Evolutionary conservation across 2,888 invertebrate species (phyloP).

Genomic region (Artemia sinica): DNA sequence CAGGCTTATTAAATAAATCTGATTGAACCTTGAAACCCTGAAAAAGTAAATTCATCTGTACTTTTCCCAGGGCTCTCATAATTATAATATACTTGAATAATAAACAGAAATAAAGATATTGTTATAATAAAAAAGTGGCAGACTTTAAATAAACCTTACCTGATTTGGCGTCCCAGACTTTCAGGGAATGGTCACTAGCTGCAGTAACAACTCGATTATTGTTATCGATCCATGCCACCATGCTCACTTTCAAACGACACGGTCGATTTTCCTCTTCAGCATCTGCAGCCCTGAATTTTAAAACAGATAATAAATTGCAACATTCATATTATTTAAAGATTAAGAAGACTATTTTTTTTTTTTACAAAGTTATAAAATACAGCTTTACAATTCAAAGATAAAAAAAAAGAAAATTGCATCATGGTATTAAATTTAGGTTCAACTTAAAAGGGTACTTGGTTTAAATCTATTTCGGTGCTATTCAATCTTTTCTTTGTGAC

Average conservation of each 20-base stretch:
- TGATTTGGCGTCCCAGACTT: conserved; percentile 53
- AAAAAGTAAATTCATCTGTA: background rate
- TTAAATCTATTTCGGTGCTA: no score
- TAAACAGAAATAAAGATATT: conserved; percentile 12
- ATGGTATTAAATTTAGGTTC: no score
- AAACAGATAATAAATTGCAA: no score
- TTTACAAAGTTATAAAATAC: no score
- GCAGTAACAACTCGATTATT: conserved; percentile 78
- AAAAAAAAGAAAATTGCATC: no score
- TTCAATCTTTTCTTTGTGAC: no score
- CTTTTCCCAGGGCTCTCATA: no score
- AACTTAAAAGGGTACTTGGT: no score
- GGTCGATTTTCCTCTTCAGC: conserved; percentile 32
- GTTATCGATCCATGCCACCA: conserved; percentile 87
- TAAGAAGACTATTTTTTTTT: no score
- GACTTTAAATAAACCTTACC: conserved; percentile 38
- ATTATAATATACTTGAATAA: no score
- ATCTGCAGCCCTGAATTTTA: background rate
- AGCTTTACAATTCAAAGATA: no score
- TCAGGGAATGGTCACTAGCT: conserved; percentile 62
- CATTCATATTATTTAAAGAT: no score
- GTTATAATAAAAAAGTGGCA: conserved; percentile 16
- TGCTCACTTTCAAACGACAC: conserved; percentile 56
- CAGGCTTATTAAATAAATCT: background rate
- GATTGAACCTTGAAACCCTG: conserved; percentile 15